A percentile compares a stretch with the other conserved stretches of the same genome.
Conservation (phyloP, 2,113 vertebrate genomes). For the Sinocyclocheilus anophthalmus region DNA sequence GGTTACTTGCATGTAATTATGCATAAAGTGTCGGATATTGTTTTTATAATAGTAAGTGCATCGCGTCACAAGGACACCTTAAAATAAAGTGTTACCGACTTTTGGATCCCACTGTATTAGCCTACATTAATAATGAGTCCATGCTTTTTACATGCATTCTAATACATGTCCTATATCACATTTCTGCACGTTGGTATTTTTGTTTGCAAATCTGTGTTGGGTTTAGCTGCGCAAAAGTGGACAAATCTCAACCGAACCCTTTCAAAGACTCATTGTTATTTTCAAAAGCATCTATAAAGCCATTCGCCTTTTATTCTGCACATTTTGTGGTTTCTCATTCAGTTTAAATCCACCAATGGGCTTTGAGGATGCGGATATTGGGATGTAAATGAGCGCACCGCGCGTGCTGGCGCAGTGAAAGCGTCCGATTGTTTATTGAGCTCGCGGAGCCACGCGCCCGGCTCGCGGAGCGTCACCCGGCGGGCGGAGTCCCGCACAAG, state of each 20-base stretch:
- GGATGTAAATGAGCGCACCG: constrained; percentile 78
- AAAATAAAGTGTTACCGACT: too few species aligned
- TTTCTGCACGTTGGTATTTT: not conserved
- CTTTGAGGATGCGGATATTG: constrained; percentile 78
- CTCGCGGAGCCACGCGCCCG: constrained; percentile 87
- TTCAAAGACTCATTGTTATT: constrained; percentile 75
- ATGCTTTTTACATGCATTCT: not conserved
- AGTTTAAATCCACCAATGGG: constrained; percentile 77
- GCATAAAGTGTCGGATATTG: too few species aligned
- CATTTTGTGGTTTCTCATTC: constrained; percentile 58
- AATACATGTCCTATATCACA: not conserved
- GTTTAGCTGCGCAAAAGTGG: constrained; percentile 68
- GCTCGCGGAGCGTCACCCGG: constrained; percentile 77
- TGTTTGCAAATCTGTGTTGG: not conserved
- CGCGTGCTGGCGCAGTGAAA: constrained; percentile 78
- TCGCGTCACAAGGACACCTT: too few species aligned
- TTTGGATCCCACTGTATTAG: too few species aligned
- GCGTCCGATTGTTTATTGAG: constrained; percentile 81
- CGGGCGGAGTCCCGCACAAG: constrained; percentile 77
- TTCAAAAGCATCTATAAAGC: constrained; percentile 77
- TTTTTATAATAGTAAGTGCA: too few species aligned
- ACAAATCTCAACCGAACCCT: constrained; percentile 68
- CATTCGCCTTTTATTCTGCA: constrained; percentile 63
- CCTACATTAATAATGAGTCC: not conserved
- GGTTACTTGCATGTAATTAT: too few species aligned